phyloP scores from a whole-genome alignment of 2,888 invertebrate genomes.

The Ectemnius cavifrons region DNA sequence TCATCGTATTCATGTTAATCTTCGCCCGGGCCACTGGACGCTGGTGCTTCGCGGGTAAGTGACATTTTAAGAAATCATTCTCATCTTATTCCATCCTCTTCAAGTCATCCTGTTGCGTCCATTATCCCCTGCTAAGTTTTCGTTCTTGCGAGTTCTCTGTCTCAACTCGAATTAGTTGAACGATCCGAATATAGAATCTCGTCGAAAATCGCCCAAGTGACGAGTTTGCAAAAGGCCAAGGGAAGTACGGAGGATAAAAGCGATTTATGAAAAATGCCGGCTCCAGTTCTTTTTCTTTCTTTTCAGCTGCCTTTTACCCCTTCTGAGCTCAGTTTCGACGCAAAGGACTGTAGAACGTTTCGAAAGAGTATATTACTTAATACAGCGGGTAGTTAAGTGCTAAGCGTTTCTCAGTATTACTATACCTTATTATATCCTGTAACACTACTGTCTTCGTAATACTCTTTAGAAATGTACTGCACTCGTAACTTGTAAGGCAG shows the following conservation, averaged over 20 bases:
- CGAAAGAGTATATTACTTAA: slow-evolving; percentile 4
- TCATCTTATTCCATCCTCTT: slow-evolving; percentile 6
- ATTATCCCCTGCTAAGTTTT: slow-evolving; percentile 27
- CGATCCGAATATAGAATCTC: not conserved
- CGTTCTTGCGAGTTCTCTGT: slow-evolving; percentile 18
- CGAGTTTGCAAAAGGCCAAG: not conserved
- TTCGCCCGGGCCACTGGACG: slow-evolving; percentile 89
- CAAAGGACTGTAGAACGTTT: not conserved
- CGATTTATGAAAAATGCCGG: not conserved
- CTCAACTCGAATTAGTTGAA: not conserved
- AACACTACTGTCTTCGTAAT: not conserved
- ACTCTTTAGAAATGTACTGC: slow-evolving; percentile 1
- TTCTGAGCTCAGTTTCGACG: not conserved
- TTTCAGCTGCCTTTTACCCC: slow-evolving; percentile 11
- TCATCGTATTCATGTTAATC: slow-evolving; percentile 83
- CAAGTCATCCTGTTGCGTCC: slow-evolving; percentile 17
- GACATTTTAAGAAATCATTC: slow-evolving; percentile 18
- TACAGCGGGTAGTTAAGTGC: not conserved
- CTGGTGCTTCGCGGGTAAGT: slow-evolving; percentile 94
- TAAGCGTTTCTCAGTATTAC: slow-evolving; percentile 1
- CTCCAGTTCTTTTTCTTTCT: not conserved
- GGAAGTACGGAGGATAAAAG: slow-evolving; percentile 3
- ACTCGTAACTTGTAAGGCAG: not conserved
- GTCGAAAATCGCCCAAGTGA: too few species aligned
- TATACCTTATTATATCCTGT: not conserved